Conservation (phyloP, 2,888 invertebrate species). For the Lepidonotus clava region DNA sequence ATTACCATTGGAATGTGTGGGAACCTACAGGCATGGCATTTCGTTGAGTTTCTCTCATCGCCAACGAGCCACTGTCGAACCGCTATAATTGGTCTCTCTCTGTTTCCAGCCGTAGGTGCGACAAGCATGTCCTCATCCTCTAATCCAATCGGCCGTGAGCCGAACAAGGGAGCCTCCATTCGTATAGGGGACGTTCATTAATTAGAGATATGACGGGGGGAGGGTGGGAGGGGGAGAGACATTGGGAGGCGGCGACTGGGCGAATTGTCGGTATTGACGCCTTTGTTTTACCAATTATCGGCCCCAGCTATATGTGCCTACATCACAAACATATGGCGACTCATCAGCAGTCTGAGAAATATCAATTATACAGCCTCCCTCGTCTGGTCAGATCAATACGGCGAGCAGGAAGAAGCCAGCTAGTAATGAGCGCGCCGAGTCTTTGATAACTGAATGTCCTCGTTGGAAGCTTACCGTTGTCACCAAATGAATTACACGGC, state of each 20-base stretch:
- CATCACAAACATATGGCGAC: background rate
- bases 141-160: constrained; percentile 23
- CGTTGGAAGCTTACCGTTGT: too few relatives aligned
- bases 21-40: background rate
- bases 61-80: background rate
- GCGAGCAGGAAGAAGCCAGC: background rate
- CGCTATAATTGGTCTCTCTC: background rate
- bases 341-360: background rate
- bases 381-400: background rate
- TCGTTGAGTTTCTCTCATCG: background rate
- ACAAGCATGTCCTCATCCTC: background rate
- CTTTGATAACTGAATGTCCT: background rate
- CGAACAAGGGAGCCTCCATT: background rate
- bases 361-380: background rate
- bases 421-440: background rate
- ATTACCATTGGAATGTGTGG: background rate
- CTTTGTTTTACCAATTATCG: constrained; percentile 5
- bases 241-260: background rate
- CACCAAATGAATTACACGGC: too few relatives aligned
- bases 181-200: constrained; percentile 1
- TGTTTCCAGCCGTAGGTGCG: background rate
- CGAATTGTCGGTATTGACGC: background rate
- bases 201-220: background rate
- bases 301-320: background rate
- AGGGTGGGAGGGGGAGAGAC: background rate